A percentile compares a stretch with the other conserved stretches of the same genome.
phyloP scores from a whole-genome alignment of 2,888 invertebrate genomes.

The Diarsia brunnea region DNA sequence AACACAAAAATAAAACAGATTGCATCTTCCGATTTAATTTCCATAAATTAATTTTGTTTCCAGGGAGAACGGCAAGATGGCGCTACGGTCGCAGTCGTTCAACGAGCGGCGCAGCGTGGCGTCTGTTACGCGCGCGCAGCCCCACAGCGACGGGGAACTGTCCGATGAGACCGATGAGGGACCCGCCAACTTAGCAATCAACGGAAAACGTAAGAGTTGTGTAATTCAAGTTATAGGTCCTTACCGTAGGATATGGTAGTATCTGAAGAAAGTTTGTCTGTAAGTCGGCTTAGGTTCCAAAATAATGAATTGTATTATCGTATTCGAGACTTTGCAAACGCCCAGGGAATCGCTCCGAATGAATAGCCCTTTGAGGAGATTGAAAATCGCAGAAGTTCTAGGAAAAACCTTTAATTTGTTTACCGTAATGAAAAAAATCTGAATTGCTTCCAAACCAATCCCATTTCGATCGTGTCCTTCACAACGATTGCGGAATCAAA shows the following conservation, averaged over 20 bases:
- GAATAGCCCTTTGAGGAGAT: not conserved
- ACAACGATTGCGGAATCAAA: constrained; percentile 41
- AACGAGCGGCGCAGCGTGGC: constrained; percentile 85
- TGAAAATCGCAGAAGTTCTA: not conserved
- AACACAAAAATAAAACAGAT: constrained; percentile 62
- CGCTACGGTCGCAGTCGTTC: constrained; percentile 88
- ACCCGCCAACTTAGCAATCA: constrained; percentile 79
- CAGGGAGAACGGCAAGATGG: constrained; percentile 89
- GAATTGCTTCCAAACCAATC: constrained; percentile 32
- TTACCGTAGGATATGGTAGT: not conserved
- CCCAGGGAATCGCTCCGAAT: not conserved
- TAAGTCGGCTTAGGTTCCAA: not conserved
- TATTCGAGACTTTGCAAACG: not conserved
- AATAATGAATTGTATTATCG: not conserved
- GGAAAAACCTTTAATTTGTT: constrained; percentile 24
- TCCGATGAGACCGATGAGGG: constrained; percentile 84
- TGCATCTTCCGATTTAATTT: constrained; percentile 68
- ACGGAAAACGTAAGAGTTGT: constrained; percentile 81
- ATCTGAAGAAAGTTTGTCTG: not conserved
- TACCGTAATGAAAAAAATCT: constrained; percentile 18
- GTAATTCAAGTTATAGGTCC: not conserved
- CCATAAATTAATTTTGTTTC: constrained; percentile 70
- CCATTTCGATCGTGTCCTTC: constrained; percentile 49
- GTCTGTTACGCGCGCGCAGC: constrained; percentile 84
- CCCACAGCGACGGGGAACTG: constrained; percentile 88